phyloP scores from a whole-genome alignment of 2,113 vertebrate genomes.

The Hipposideros armiger region DNA sequence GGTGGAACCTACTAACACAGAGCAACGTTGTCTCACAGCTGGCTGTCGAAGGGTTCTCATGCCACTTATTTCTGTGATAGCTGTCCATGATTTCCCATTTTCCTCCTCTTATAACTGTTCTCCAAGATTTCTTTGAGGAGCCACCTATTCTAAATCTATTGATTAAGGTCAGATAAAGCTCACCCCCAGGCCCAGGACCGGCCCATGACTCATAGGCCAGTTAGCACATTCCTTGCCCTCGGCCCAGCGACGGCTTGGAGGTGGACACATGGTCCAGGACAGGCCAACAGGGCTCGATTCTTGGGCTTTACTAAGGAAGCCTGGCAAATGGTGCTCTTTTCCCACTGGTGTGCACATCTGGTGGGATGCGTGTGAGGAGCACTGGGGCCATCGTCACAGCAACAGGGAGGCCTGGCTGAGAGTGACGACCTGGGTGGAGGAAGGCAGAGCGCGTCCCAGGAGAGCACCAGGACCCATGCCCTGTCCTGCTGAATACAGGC shows the following conservation, averaged over 20 bases:
- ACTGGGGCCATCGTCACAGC: neutral
- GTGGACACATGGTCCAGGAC: too few species aligned
- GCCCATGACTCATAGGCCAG: rapidly evolving
- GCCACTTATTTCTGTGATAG: neutral
- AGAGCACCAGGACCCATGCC: neutral
- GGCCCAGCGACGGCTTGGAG: neutral
- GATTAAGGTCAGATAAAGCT: neutral
- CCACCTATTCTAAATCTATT: neutral
- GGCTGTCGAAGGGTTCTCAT: neutral
- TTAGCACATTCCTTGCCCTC: too few species aligned
- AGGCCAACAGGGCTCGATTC: neutral
- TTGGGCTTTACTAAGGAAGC: neutral
- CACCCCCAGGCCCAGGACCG: neutral
- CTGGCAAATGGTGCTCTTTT: neutral
- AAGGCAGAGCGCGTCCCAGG: neutral
- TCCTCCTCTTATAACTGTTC: too few species aligned
- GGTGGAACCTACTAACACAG: neutral
- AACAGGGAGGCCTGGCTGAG: neutral
- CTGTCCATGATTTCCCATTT: neutral
- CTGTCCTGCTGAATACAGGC: too few species aligned
- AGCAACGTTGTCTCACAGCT: neutral
- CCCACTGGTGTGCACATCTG: neutral
- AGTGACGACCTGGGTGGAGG: rapidly evolving
- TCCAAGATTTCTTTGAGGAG: neutral
- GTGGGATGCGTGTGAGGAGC: neutral